These are phyloP conservation scores for Pilophorus perplexus DNA, from an alignment of 2,888 invertebrate species.

Conservation along the genomic window DNA sequence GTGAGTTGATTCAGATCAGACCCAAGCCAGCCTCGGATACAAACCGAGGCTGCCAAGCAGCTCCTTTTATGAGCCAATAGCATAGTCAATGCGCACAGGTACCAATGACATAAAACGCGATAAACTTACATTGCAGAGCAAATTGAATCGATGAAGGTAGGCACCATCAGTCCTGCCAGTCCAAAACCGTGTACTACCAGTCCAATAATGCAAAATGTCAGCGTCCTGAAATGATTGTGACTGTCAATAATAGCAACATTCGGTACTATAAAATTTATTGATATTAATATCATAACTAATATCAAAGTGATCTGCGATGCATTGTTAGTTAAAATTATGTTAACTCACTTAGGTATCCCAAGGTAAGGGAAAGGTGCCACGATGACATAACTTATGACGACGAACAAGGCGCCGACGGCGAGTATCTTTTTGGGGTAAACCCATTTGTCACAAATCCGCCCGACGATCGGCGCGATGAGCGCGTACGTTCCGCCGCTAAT, in stretches of 20 bases:
- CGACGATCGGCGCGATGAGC: slow-evolving; percentile 54
- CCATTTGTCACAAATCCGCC: slow-evolving; percentile 53
- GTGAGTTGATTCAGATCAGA: no score
- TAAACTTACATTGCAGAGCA: slow-evolving; percentile 55
- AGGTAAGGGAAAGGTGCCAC: slow-evolving; percentile 56
- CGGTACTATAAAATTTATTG: no score
- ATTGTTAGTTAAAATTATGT: no score
- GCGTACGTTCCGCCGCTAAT: slow-evolving; percentile 55
- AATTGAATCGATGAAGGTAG: slow-evolving; percentile 57
- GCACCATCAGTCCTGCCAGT: slow-evolving; percentile 56
- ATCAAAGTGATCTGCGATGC: no score
- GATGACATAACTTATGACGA: slow-evolving; percentile 53
- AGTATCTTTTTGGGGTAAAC: slow-evolving; percentile 52
- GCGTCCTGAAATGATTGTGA: slow-evolving; percentile 50
- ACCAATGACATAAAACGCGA: no score
- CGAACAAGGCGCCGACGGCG: slow-evolving; percentile 51
- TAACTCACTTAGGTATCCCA: slow-evolving; percentile 51
- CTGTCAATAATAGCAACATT: background rate
- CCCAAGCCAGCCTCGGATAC: no score
- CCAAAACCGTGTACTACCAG: slow-evolving; percentile 56
- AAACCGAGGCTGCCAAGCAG: no score
- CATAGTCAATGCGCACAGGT: no score
- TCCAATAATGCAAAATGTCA: slow-evolving; percentile 50
- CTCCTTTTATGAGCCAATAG: no score
- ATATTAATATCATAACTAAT: background rate